These are phyloP conservation scores for Panurus biarmicus DNA, from an alignment of 2,113 vertebrate species.

Conservation along the genomic window DNA sequence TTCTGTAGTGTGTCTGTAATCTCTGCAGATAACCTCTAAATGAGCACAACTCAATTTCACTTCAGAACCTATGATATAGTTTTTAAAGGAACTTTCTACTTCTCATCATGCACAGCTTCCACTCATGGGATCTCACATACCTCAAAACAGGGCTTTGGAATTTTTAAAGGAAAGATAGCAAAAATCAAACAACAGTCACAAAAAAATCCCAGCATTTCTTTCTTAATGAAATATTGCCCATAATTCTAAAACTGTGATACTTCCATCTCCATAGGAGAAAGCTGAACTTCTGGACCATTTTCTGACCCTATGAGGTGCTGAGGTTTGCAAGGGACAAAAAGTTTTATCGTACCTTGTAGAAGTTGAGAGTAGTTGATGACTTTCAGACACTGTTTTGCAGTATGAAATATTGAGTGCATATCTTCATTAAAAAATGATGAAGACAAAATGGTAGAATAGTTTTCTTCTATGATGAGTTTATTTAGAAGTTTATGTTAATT, in stretches of 20 bases:
- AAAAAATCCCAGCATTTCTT: background rate
- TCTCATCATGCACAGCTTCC: background rate
- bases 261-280: accelerated
- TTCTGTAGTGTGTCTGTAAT: background rate
- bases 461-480: background rate
- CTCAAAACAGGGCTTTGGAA: background rate
- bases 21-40: background rate
- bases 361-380: background rate
- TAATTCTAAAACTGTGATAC: background rate
- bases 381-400: background rate
- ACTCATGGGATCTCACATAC: background rate
- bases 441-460: background rate
- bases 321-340: background rate
- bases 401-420: background rate
- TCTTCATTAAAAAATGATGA: background rate
- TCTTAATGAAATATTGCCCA: background rate
- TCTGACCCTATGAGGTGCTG: background rate
- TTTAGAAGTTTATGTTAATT: background rate
- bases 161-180: background rate
- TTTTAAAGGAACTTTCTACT: background rate
- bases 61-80: background rate
- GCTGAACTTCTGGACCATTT: background rate
- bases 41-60: background rate
- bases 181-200: background rate
- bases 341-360: background rate